Evolutionary conservation across 2,888 invertebrate genomes (phyloP).

Genomic region (Tethea ocularis): DNA sequence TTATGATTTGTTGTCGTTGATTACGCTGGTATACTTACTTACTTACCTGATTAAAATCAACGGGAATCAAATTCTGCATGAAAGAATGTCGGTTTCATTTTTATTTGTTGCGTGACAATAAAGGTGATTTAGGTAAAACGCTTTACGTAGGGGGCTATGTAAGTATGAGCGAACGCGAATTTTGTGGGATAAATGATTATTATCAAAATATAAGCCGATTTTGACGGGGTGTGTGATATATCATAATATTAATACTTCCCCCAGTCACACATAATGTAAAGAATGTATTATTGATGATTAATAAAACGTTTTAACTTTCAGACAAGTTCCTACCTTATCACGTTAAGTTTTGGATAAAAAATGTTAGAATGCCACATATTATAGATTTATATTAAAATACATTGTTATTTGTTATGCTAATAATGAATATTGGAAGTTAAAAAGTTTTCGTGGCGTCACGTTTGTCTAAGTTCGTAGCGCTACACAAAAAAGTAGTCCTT

Average conservation of each 20-base stretch:
- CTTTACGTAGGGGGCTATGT: background rate
- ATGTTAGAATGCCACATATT: too few relatives aligned
- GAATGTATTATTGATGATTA: background rate
- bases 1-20: slow-evolving; percentile 31
- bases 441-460: background rate
- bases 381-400: too few relatives aligned
- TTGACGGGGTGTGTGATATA: background rate
- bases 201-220: background rate
- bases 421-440: too few relatives aligned
- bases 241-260: background rate
- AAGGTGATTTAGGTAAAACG: background rate
- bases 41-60: slow-evolving; percentile 10
- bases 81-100: background rate
- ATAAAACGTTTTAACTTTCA: background rate
- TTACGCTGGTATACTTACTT: slow-evolving; percentile 6
- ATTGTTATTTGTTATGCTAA: too few relatives aligned
- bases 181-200: background rate
- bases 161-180: background rate
- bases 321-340: background rate
- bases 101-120: background rate
- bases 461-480: background rate
- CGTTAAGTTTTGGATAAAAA: too few relatives aligned
- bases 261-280: background rate
- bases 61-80: slow-evolving; percentile 5
- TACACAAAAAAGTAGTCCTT: background rate